phyloP scores from a whole-genome alignment of 1,140 invertebrate species.

The Eueides isabella region DNA sequence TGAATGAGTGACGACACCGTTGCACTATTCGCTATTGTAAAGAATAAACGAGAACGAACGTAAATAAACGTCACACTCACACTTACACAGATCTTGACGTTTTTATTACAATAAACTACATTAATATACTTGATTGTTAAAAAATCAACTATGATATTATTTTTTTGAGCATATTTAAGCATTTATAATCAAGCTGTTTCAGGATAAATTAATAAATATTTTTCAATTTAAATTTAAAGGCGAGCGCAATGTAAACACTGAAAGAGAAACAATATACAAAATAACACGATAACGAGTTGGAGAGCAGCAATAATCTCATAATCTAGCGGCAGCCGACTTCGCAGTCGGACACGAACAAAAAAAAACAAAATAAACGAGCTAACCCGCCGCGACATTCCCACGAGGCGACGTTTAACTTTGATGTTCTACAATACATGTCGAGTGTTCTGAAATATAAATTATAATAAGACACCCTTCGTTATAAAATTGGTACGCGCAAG shows the following conservation, averaged over 20 bases:
- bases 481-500: constrained; percentile 11
- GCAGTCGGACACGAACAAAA: constrained; percentile 46
- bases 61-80: constrained; percentile 28
- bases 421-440: constrained; percentile 53
- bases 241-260: constrained; percentile 13
- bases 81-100: not conserved
- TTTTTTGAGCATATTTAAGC: not conserved
- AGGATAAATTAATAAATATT: not conserved
- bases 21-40: constrained; percentile 26
- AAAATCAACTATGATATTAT: not conserved
- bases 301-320: constrained; percentile 62
- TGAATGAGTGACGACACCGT: constrained; percentile 59
- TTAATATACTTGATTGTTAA: not conserved
- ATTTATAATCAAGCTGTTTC: not conserved
- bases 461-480: constrained; percentile 32
- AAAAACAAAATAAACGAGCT: constrained; percentile 60
- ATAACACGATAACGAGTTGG: constrained; percentile 50
- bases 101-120: not conserved
- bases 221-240: not conserved
- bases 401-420: constrained; percentile 65
- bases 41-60: constrained; percentile 25
- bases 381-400: constrained; percentile 66
- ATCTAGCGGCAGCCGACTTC: constrained; percentile 42
- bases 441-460: constrained; percentile 37
- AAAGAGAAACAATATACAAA: constrained; percentile 38